A percentile compares a stretch with the other conserved stretches of the same genome.
Conservation (phyloP, 2,888 invertebrate genomes). For the Cheilosia pagana region DNA sequence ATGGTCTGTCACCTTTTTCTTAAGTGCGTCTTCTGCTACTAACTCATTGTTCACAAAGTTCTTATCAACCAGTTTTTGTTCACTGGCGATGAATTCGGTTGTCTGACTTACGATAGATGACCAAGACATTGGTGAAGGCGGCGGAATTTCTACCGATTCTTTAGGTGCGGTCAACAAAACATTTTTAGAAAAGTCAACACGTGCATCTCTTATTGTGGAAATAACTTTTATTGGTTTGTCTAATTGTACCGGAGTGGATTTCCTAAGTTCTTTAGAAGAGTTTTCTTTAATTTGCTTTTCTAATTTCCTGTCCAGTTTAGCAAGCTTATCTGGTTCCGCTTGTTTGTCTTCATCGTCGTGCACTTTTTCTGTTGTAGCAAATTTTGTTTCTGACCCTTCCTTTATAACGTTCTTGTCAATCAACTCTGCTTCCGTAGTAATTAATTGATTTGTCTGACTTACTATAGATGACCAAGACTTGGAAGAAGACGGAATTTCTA, state of each 20-base stretch:
- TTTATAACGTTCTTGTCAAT: neutral
- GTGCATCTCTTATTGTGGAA: neutral
- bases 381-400: neutral
- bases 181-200: neutral
- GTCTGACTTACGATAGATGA: slow-evolving; percentile 56
- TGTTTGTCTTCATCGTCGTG: neutral
- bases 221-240: neutral
- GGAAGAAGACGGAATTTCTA: neutral
- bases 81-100: neutral
- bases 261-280: neutral
- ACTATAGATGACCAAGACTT: slow-evolving; percentile 44
- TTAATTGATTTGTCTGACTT: slow-evolving; percentile 11
- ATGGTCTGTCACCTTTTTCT: neutral
- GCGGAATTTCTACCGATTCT: neutral
- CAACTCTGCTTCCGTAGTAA: neutral
- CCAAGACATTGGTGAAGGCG: neutral
- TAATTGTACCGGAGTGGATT: neutral
- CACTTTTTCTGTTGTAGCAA: neutral
- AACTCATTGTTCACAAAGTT: neutral
- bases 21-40: neutral
- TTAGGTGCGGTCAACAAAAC: too few species aligned
- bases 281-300: slow-evolving; percentile 37
- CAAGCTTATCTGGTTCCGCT: neutral
- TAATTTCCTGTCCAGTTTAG: neutral
- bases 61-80: neutral